Conservation (phyloP, 2,888 invertebrate genomes). For the Deroplatys truncata region DNA sequence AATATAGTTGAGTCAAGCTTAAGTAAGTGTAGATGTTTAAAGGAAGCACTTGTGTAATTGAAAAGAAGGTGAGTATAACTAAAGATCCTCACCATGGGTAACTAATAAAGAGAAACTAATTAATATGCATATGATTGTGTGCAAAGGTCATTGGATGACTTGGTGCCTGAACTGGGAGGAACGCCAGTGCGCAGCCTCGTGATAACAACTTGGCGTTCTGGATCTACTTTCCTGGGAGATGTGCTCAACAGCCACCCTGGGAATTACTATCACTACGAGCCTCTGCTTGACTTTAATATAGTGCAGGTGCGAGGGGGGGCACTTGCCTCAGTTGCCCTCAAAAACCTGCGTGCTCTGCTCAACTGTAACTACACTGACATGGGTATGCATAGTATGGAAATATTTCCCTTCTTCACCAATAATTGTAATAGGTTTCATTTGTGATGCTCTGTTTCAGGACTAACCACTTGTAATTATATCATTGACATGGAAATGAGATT, state of each 20-base stretch:
- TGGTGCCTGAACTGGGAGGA: constrained; percentile 66
- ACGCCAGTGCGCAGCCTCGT: constrained; percentile 71
- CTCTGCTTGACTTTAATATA: constrained; percentile 76
- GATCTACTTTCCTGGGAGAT: constrained; percentile 86
- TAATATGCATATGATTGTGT: not conserved
- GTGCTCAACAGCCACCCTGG: constrained; percentile 78
- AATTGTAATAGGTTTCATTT: too few species aligned
- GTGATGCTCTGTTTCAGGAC: too few species aligned
- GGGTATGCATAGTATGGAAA: constrained; percentile 41
- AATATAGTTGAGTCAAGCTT: too few species aligned
- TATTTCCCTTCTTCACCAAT: not conserved
- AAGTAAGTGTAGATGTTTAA: too few species aligned
- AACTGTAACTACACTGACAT: constrained; percentile 72
- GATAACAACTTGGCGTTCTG: constrained; percentile 86
- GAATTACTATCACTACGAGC: constrained; percentile 88
- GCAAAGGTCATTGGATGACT: constrained; percentile 56
- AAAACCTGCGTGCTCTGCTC: constrained; percentile 65
- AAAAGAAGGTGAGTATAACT: too few species aligned
- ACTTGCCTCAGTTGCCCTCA: constrained; percentile 61
- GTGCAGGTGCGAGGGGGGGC: constrained; percentile 74
- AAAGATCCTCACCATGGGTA: too few species aligned
- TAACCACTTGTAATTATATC: too few species aligned
- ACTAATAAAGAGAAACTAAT: too few species aligned
- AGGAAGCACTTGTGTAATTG: not conserved
- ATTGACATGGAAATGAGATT: too few species aligned